Percentiles rank a stretch among this genome's conserved stretches.
These are phyloP conservation scores for Dusona sp. DNA, from an alignment of 2,888 invertebrate genomes.

Conservation along the genomic window DNA sequence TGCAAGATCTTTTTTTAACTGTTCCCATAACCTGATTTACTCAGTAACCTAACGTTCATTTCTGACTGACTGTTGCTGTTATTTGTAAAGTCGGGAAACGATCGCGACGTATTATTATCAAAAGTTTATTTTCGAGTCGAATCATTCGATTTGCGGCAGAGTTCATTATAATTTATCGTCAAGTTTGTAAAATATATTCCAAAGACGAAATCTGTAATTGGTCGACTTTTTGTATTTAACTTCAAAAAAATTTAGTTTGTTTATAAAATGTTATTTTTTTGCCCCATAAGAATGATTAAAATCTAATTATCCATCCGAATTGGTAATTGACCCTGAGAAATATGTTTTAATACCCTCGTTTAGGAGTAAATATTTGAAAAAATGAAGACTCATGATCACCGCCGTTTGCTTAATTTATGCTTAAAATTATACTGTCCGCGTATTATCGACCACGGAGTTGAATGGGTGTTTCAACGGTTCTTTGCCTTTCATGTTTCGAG, in stretches of 20 bases:
- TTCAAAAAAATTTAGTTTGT: neutral
- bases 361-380: neutral
- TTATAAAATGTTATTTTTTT: neutral
- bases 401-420: conserved; percentile 8
- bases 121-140: neutral
- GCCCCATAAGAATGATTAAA: neutral
- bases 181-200: neutral
- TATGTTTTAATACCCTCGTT: neutral
- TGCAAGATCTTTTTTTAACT: conserved; percentile 50
- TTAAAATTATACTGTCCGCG: conserved; percentile 43
- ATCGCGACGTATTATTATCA: neutral
- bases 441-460: conserved; percentile 22
- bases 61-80: conserved; percentile 29
- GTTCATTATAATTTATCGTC: neutral
- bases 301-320: neutral
- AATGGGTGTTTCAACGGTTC: conserved; percentile 40
- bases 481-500: conserved; percentile 34
- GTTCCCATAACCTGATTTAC: conserved; percentile 38
- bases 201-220: neutral
- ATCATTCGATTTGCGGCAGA: neutral
- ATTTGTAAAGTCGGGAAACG: conserved; percentile 35
- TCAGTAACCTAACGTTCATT: conserved; percentile 41
- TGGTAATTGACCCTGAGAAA: neutral
- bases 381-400: neutral
- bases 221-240: neutral